These are phyloP conservation scores for Anthoscopus minutus DNA, from an alignment of 2,113 vertebrate genomes.

Conservation along the genomic window DNA sequence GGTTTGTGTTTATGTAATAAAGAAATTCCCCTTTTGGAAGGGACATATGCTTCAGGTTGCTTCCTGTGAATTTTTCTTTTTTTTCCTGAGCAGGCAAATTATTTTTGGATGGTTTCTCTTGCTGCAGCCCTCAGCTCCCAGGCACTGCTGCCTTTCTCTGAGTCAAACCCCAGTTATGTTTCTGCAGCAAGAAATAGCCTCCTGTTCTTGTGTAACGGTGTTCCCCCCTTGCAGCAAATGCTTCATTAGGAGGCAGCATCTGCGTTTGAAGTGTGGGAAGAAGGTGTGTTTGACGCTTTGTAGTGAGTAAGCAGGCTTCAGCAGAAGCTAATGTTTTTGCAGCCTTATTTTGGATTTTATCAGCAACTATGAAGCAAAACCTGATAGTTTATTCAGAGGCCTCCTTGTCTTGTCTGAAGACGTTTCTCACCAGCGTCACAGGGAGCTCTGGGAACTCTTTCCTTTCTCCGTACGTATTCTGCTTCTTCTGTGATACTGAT, in stretches of 20 bases:
- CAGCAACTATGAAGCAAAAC: slow-evolving; percentile 51
- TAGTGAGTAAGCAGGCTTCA: slow-evolving; percentile 52
- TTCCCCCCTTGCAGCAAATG: slow-evolving; percentile 12
- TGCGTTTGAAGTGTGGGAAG: slow-evolving; percentile 49
- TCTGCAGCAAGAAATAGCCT: slow-evolving; percentile 6
- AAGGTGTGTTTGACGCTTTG: slow-evolving; percentile 53
- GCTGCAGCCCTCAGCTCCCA: background rate
- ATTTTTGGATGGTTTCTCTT: slow-evolving; percentile 1
- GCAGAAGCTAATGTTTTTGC: slow-evolving; percentile 43
- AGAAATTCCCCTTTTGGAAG: background rate
- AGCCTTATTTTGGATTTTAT: slow-evolving; percentile 53
- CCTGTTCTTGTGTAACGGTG: slow-evolving; percentile 4
- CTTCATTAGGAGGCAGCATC: slow-evolving; percentile 51
- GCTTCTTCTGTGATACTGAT: background rate
- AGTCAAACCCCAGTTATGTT: slow-evolving; percentile 24
- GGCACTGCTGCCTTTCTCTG: background rate
- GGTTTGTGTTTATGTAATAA: background rate
- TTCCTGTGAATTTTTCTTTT: background rate
- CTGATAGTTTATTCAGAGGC: slow-evolving; percentile 28
- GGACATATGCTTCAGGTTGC: background rate
- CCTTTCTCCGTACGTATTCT: slow-evolving; percentile 14
- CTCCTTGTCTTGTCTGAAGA: slow-evolving; percentile 21
- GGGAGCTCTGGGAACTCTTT: slow-evolving; percentile 24
- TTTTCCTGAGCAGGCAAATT: background rate
- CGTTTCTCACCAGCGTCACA: slow-evolving; percentile 3